Evolutionary conservation across 2,113 vertebrate genomes (phyloP), one percentile per base, ranked within the genome.

Genomic region (Paradoxurus hermaphroditus): DNA sequence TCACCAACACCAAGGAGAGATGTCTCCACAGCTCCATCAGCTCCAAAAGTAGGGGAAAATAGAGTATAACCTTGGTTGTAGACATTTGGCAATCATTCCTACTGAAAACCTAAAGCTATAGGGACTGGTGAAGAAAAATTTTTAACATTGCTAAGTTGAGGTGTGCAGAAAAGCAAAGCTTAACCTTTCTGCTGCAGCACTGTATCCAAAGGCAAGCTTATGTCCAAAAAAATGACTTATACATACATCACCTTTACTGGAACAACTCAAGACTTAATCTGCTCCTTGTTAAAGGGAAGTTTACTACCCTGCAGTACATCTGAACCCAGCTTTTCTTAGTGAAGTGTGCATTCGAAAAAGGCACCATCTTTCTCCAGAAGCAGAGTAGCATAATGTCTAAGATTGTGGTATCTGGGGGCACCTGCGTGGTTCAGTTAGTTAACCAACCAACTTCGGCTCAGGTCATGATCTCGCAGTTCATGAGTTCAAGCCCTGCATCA

Each of bases 211-310:
- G 86, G 46, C 2, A 31, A 1, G 15, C 73, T 96, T 31, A 78
- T 93, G 15, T 97, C 51, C 23, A 89, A 89, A 91, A 81, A 97
- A 75, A 89, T 97, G 86, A 96, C 31, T 16, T 8, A 27, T 49
- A 63, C 2, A 5, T 79, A 68, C 93, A 12, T 68, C 67, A 41
- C 59, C 75, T 95, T 77, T 59, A 79, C 39, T 79, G n/a, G 65
- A 86, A 62, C 63, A 59, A 90, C 27, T 95, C 56, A 93, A 89
- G 59, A 83, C 49, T 59, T 86, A 68, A 95, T 94, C n/a, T 88
- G 36, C 36, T 91, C 14, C 78, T 84, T 86, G 82, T 65, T 75
- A 92, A 95, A 94, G 68, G 41, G 63, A 63, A 93, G 49, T 27
- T 92, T 62, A 67, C 46, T 77, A n/a, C 31, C 44, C 27, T 49